These are phyloP conservation scores for Arrhopalites spinosus DNA, from an alignment of 2,888 invertebrate genomes.

Conservation along the genomic window DNA sequence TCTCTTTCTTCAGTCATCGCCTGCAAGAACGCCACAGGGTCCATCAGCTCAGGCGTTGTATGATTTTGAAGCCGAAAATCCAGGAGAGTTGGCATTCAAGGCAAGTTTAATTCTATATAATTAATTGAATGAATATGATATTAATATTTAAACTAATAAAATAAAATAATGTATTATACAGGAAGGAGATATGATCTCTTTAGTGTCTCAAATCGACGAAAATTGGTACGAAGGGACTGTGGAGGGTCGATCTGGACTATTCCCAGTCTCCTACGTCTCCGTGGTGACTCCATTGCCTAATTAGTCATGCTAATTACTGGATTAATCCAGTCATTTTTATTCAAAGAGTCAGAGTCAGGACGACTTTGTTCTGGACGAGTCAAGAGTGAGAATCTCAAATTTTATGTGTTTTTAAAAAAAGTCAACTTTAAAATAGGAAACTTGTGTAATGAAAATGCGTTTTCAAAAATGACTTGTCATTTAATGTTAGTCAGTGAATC, in stretches of 20 bases:
- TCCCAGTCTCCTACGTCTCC: slow-evolving; percentile 92
- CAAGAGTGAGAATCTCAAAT: too few species aligned
- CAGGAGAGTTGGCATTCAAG: slow-evolving; percentile 96
- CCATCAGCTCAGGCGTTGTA: slow-evolving; percentile 93
- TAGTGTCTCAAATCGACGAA: slow-evolving; percentile 94
- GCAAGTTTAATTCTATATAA: slow-evolving; percentile 63
- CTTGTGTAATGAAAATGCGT: too few species aligned
- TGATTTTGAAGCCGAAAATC: slow-evolving; percentile 98
- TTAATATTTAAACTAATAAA: background rate
- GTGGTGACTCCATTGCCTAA: too few species aligned
- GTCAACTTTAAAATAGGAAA: too few species aligned
- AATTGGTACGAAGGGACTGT: slow-evolving; percentile 97
- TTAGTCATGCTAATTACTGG: too few species aligned
- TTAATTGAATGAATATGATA: too few species aligned
- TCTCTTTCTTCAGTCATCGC: slow-evolving; percentile 64
- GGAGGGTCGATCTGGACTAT: slow-evolving; percentile 91
- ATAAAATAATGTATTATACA: slow-evolving; percentile 58
- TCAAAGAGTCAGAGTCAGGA: too few species aligned
- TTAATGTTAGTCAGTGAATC: too few species aligned
- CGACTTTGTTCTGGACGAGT: too few species aligned
- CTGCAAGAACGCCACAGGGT: slow-evolving; percentile 70
- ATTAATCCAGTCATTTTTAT: too few species aligned
- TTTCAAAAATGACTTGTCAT: too few species aligned
- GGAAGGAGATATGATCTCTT: slow-evolving; percentile 92
- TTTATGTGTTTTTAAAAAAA: too few species aligned